These are phyloP conservation scores for Athalia circularis DNA, from an alignment of 2,888 invertebrate genomes.

Conservation along the genomic window DNA sequence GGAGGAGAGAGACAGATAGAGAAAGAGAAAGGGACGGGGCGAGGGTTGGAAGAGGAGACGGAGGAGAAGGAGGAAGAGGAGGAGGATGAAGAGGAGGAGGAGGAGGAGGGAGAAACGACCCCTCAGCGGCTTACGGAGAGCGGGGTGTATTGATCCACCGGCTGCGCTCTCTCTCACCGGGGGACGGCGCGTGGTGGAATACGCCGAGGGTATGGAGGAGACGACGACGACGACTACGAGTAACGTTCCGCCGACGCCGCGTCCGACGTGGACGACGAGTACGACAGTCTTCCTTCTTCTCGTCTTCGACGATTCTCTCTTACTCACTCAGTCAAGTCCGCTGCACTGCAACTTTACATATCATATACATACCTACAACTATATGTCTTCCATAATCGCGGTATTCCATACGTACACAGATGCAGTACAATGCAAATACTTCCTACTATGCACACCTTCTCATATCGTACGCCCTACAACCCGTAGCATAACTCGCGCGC, in stretches of 20 bases:
- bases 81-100: slow-evolving; percentile 47
- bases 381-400: no score
- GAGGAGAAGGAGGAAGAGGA: slow-evolving; percentile 53
- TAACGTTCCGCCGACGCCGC: slow-evolving; percentile 56
- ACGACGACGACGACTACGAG: slow-evolving; percentile 58
- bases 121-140: slow-evolving; percentile 41
- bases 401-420: no score
- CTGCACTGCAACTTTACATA: not conserved
- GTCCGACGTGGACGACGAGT: slow-evolving; percentile 51
- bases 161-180: slow-evolving; percentile 65
- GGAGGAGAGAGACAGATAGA: slow-evolving; percentile 34
- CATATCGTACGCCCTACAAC: no score
- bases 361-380: no score
- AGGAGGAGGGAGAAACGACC: slow-evolving; percentile 54
- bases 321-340: slow-evolving; percentile 36
- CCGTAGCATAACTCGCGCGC: no score
- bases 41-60: slow-evolving; percentile 35
- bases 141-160: slow-evolving; percentile 72
- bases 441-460: no score
- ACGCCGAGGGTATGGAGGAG: not conserved
- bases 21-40: not conserved
- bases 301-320: slow-evolving; percentile 43
- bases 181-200: slow-evolving; percentile 39
- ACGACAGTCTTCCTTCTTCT: slow-evolving; percentile 20
- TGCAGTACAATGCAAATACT: no score